These are phyloP conservation scores for Proales similis DNA, from an alignment of 1,140 invertebrate genomes.

Conservation along the genomic window DNA sequence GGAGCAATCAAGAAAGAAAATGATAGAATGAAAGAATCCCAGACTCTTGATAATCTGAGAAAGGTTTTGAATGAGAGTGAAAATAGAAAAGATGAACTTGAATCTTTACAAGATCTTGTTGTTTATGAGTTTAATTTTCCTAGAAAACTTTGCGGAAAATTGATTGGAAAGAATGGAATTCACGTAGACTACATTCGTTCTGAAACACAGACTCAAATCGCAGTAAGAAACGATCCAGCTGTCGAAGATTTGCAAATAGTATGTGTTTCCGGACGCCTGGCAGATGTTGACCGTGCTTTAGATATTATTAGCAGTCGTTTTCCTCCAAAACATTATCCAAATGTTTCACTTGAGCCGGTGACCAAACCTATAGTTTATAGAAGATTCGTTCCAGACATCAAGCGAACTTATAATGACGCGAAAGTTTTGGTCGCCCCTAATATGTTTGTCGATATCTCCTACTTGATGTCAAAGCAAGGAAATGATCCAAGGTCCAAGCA, in stretches of 20 bases:
- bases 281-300: conserved; percentile 69
- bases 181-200: conserved; percentile 71
- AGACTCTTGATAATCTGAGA: neutral
- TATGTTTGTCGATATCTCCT: conserved; percentile 11
- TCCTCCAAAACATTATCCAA: conserved; percentile 67
- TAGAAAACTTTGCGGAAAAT: conserved; percentile 65
- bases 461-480: neutral
- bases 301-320: conserved; percentile 74
- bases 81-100: neutral
- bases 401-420: neutral
- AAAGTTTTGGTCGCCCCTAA: conserved; percentile 37
- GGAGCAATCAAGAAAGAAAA: neutral
- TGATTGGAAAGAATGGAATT: conserved; percentile 76
- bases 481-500: conserved; percentile 6
- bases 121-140: conserved; percentile 73
- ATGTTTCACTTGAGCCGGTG: conserved; percentile 52
- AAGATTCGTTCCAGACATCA: neutral
- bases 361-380: conserved; percentile 29
- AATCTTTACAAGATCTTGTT: conserved; percentile 25
- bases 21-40: too few relatives aligned
- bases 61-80: neutral
- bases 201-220: conserved; percentile 67
- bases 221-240: conserved; percentile 68
- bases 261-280: conserved; percentile 58
- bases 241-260: conserved; percentile 69